Evolutionary conservation across 2,888 invertebrate species (phyloP), one percentile per base, ranked within the genome.

Genomic region (Mythimna vitellina): DNA sequence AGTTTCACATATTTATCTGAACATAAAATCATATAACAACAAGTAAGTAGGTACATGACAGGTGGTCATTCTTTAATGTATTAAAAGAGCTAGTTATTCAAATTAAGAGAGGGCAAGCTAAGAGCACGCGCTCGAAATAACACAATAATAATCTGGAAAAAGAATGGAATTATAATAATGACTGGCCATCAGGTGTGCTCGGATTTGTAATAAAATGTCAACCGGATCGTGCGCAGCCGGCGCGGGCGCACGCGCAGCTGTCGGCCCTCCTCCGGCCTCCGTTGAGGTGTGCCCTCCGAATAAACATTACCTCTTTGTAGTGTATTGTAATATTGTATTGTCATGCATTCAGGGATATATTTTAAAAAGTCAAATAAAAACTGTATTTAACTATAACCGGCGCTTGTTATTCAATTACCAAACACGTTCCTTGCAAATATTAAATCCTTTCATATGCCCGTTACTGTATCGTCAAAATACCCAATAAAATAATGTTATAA

Each of bases 191-290:
- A 95, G 95, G 96, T 95, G 95, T 92, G 95, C 91, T 87, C 89
- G 92, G 95, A 95, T 95, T 96, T 94, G 91, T 93, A 92, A 90
- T 92, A 92, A 88, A 93, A 94, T 95, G 94, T 95, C 94, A 93
- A 93, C 92, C 89, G 92, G 92, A 88, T 91, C 85, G 88, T 82
- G 90, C 89, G 92, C 96, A 95, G 93, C 95, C 95, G 92, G 90
- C 93, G 92, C 92, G 92, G 90, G 89, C 92, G 90, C 93, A 88
- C 89, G 91, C 91, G 94, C 95, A 94, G 95, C 95, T 94, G 96
- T 91, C 90, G 83, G 88, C 92, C 93, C 92, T 89, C 91, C 90
- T 89, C 89, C 89, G 86, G 83, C 92, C 89, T 88, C 89, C 86
- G 82, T 79, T 85, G 89, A 85, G 89, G 87, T 86, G 91, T 89